Percentiles rank a stretch among this genome's conserved stretches.
phyloP scores from a whole-genome alignment of 2,797 vertebrate species.

The Poeciliopsis presidionis region DNA sequence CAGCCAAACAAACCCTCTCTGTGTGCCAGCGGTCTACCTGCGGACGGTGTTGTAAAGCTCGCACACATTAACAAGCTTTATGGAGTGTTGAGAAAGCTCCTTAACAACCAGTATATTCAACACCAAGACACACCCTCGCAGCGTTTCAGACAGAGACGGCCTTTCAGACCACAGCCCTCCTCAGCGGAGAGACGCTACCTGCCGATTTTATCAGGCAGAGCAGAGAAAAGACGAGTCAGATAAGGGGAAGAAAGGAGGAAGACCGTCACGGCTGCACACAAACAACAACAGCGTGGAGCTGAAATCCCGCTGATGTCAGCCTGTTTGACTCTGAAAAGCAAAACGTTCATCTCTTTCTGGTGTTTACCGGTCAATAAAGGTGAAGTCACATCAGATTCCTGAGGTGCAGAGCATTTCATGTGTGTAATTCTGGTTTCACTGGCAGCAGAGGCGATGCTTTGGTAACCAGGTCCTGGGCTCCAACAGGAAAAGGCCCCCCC shows the following conservation, averaged over 20 bases:
- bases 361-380: not conserved
- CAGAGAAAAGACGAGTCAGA: conserved; percentile 35
- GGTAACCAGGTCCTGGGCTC: not conserved
- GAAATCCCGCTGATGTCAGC: conserved; percentile 13
- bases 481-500: not conserved
- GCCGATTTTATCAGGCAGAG: conserved; percentile 52
- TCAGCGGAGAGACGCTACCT: conserved; percentile 48
- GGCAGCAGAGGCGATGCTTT: not conserved
- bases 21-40: conserved; percentile 37
- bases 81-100: conserved; percentile 65
- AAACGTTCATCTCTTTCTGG: not conserved
- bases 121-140: conserved; percentile 49
- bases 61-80: conserved; percentile 67
- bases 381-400: conserved; percentile 2
- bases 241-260: conserved; percentile 40
- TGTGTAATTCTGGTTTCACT: not conserved
- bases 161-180: conserved; percentile 37
- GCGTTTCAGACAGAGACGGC: conserved; percentile 48
- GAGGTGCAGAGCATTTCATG: not conserved
- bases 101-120: conserved; percentile 58
- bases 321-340: conserved; percentile 15
- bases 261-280: conserved; percentile 15
- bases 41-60: conserved; percentile 14
- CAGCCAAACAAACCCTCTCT: conserved; percentile 45
- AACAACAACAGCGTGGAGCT: conserved; percentile 3